Evolutionary conservation across 2,113 vertebrate species (phyloP).

Genomic region (Bolborhynchus lineola): DNA sequence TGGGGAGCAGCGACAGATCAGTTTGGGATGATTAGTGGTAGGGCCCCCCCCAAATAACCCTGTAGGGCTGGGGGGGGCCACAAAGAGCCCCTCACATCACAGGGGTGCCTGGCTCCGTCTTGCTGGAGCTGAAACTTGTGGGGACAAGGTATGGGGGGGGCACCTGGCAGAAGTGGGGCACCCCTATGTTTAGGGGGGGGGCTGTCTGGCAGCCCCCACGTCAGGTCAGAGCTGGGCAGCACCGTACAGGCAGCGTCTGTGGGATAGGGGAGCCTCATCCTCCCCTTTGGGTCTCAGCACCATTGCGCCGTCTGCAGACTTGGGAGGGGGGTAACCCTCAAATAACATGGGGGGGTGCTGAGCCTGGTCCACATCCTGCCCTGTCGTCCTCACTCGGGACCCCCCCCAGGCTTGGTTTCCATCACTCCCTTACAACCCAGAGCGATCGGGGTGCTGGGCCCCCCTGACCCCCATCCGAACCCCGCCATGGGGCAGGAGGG

Average conservation of each 20-base stretch:
- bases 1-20: not conserved
- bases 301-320: accelerated
- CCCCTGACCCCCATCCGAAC: accelerated
- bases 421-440: not conserved
- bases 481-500: not conserved
- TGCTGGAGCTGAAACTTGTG: not conserved
- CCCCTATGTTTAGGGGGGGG: not conserved
- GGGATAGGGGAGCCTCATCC: not conserved
- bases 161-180: not conserved
- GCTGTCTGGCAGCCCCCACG: not conserved
- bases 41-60: not conserved
- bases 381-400: accelerated
- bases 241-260: not conserved
- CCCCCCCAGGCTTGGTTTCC: not conserved
- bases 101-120: not conserved
- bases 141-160: not conserved
- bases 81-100: not conserved
- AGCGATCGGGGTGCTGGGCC: not conserved
- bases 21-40: not conserved
- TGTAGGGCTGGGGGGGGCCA: not conserved
- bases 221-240: not conserved
- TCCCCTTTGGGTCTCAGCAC: not conserved
- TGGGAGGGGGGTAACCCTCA: not conserved
- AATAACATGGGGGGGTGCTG: not conserved
- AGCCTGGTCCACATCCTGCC: not conserved